Base-by-base conservation (phyloP, 2,888 invertebrate species). In the Rhimphoctona megacephalus region DNA sequence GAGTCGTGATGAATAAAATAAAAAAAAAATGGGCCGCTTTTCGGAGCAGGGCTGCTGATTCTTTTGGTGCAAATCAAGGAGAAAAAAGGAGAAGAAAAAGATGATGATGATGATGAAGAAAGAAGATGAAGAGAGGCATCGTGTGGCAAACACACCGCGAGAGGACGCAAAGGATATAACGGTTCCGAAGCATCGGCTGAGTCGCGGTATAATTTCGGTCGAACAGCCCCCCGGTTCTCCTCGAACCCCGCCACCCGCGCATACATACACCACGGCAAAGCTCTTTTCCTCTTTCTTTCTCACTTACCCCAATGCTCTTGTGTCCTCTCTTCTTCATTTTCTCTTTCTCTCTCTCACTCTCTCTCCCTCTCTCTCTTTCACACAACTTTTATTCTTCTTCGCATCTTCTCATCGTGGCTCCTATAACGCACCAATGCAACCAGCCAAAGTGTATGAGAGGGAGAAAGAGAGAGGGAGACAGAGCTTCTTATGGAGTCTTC, bases 161-260 rank as follows among this genome's bases (percentile, higher is more conserved):
- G 73, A 74, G 74, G 83, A 77, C 73, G 81, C 81, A 81, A 88
- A 87, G 85, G 87, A 85, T 88, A 84, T 90, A 90, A 90, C 90
- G 90, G 90, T 90, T 85, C 67, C 80, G 77, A 79, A 81, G 83
- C 85, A 72, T 83, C 86, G 77, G 76, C 81, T 76, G 81, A 86
- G 85, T 83, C 88, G 85, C 85, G 88, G 86, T 88, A 86, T 89
- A 89, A 87, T 89, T 89, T 89, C 85, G 88, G 83, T 85, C 85
- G 88, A 90, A 87, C 88, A 90, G 87, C 61, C 90, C 46, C 87
- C 88, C 67, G 77, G 72, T 86, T 74, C 80, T 74, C 74, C 49
- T 76, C 69, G 54, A 64, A 57, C 49, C 72, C 57, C 70, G n/a
- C 83, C 76, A 69, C 82, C 83, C 89, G 66, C 88, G 86, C 88